phyloP scores from a whole-genome alignment of 2,888 invertebrate species.

The Acanthoscelides obtectus region DNA sequence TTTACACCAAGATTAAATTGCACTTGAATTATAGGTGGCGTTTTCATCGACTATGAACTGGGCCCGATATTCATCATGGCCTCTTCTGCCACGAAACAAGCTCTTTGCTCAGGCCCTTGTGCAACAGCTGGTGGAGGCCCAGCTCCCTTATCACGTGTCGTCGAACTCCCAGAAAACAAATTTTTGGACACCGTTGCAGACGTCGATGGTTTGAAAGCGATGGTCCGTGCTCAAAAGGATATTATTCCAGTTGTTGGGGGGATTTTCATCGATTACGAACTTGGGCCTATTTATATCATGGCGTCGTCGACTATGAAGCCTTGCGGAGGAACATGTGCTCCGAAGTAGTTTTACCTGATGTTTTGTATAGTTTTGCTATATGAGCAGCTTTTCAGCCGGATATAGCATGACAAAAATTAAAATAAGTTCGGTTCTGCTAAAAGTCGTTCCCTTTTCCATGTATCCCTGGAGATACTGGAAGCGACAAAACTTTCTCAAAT shows the following conservation, averaged over 20 bases:
- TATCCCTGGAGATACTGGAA: no score
- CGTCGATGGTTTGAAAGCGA: neutral
- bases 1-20: no score
- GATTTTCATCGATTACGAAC: neutral
- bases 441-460: no score
- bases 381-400: no score
- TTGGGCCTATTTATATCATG: neutral
- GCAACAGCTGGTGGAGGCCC: neutral
- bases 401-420: no score
- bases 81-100: neutral
- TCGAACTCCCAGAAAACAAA: neutral
- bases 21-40: neutral
- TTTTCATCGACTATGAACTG: neutral
- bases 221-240: neutral
- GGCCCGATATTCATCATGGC: neutral
- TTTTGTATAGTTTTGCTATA: no score
- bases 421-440: no score
- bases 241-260: neutral
- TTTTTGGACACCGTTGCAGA: neutral
- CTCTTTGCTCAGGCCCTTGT: neutral
- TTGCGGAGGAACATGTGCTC: neutral
- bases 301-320: neutral
- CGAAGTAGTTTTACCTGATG: neutral
- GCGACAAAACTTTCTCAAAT: no score
- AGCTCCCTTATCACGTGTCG: neutral